phyloP scores from a whole-genome alignment of 2,888 invertebrate genomes.

The Polylopha cassiicola region DNA sequence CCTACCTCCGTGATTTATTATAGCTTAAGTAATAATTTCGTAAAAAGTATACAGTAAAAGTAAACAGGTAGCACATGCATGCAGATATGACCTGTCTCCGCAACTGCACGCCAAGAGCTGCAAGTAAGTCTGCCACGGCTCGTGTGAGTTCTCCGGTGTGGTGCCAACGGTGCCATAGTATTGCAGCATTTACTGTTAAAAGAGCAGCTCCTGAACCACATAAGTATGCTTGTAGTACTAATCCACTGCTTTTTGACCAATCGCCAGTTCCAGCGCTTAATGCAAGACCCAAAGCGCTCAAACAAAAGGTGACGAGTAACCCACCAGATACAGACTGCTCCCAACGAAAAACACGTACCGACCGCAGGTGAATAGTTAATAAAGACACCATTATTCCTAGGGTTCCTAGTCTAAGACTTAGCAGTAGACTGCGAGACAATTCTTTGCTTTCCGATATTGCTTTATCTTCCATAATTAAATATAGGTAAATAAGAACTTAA shows the following conservation, averaged over 20 bases:
- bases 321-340: slow-evolving; percentile 19
- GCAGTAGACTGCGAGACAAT: too few species aligned
- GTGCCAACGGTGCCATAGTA: slow-evolving; percentile 16
- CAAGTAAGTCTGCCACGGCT: slow-evolving; percentile 18
- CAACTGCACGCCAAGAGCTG: slow-evolving; percentile 18
- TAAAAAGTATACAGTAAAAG: not conserved
- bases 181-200: slow-evolving; percentile 10
- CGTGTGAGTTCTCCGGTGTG: slow-evolving; percentile 14
- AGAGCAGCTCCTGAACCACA: slow-evolving; percentile 13
- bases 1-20: too few species aligned
- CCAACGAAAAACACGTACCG: slow-evolving; percentile 19
- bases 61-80: not conserved
- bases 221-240: slow-evolving; percentile 13
- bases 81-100: slow-evolving; percentile 12
- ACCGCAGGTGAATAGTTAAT: slow-evolving; percentile 12
- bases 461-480: too few species aligned
- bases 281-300: slow-evolving; percentile 5
- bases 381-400: slow-evolving; percentile 10
- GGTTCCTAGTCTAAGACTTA: slow-evolving; percentile 8
- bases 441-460: too few species aligned
- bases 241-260: not conserved
- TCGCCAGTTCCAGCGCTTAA: slow-evolving; percentile 10
- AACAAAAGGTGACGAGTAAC: slow-evolving; percentile 9
- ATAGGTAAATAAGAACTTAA: too few species aligned
- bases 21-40: not conserved